phyloP scores from a whole-genome alignment of 2,888 invertebrate genomes.

The Rhaphigaster nebulosa region DNA sequence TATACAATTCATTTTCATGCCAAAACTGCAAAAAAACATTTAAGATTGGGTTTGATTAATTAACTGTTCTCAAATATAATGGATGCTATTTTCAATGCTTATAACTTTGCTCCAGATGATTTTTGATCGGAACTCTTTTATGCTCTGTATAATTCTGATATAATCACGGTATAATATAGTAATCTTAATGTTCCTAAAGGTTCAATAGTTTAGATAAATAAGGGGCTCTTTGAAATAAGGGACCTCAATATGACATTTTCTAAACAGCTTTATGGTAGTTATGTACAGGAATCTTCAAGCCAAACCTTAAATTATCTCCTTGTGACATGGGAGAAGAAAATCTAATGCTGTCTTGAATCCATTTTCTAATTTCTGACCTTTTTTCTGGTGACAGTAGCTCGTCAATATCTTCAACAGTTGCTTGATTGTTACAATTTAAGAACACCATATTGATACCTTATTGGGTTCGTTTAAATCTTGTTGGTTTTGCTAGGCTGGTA shows the following conservation, averaged over 20 bases:
- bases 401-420: background rate
- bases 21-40: too few species aligned
- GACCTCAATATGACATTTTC: background rate
- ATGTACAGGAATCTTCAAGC: background rate
- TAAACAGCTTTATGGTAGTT: background rate
- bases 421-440: background rate
- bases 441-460: constrained; percentile 21
- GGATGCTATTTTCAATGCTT: background rate
- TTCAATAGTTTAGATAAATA: background rate
- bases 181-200: background rate
- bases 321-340: constrained; percentile 36
- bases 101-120: background rate
- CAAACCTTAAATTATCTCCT: constrained; percentile 40
- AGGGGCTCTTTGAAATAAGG: background rate
- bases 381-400: background rate
- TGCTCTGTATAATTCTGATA: background rate
- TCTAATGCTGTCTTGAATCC: constrained; percentile 31
- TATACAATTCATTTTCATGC: too few species aligned
- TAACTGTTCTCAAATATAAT: background rate
- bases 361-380: background rate
- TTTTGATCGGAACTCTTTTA: background rate
- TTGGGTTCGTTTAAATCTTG: background rate
- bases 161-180: background rate
- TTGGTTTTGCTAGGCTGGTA: background rate
- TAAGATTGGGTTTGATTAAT: background rate